A percentile compares a stretch with the other conserved stretches of the same genome.
These are phyloP conservation scores for Torymus aiolomorphi DNA, from an alignment of 2,888 invertebrate species.

Conservation along the genomic window DNA sequence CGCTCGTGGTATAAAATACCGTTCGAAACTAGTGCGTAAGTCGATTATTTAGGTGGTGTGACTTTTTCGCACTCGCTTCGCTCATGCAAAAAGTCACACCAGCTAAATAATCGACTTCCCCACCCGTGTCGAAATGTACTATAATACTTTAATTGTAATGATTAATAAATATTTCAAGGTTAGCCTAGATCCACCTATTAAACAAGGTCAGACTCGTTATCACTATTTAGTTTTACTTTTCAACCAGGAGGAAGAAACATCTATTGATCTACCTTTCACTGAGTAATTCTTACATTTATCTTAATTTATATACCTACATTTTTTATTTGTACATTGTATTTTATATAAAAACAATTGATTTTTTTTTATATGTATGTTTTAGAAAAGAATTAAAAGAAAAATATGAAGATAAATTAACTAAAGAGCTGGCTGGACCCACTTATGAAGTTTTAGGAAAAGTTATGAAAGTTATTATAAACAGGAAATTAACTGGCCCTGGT, in stretches of 20 bases:
- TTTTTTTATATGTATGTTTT: constrained; percentile 59
- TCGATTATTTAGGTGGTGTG: no score
- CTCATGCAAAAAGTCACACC: no score
- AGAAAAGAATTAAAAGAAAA: constrained; percentile 94
- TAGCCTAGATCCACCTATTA: constrained; percentile 98
- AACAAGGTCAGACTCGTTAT: constrained; percentile 99
- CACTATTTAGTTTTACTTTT: constrained; percentile 96
- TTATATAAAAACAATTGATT: no score
- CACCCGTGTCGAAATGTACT: no score
- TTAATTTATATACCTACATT: constrained; percentile 19
- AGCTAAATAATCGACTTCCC: no score
- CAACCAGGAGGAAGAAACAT: constrained; percentile 94
- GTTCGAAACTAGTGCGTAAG: no score
- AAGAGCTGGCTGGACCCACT: constrained; percentile 93
- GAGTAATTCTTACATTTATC: constrained; percentile 81
- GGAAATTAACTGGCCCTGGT: constrained; percentile 96
- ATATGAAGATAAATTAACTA: constrained; percentile 93
- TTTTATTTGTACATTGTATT: no score
- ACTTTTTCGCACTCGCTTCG: no score
- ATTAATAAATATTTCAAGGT: no score
- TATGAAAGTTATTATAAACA: constrained; percentile 95
- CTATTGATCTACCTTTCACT: constrained; percentile 91
- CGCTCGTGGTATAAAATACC: no score
- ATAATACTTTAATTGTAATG: constrained; percentile 21
- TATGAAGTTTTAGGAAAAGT: constrained; percentile 97